Evolutionary conservation across 1,140 invertebrate species (phyloP).

Genomic region (Pachyrhynchus sulphureomaculatus): DNA sequence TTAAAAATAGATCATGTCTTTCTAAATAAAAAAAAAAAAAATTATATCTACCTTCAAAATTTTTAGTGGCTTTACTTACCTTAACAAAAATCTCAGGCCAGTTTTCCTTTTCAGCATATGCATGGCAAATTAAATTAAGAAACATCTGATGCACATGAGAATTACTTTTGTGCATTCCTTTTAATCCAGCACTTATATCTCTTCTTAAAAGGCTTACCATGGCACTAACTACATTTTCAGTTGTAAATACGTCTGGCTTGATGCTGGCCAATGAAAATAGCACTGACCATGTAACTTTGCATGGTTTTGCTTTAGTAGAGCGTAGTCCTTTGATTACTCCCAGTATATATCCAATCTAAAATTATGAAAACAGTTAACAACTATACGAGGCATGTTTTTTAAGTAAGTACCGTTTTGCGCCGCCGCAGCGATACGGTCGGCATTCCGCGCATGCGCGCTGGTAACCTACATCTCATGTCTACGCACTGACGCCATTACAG

Average conservation of each 20-base stretch:
- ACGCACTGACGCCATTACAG: no score
- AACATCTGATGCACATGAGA: conserved; percentile 79
- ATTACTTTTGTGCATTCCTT: conserved; percentile 76
- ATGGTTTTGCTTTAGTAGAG: conserved; percentile 74
- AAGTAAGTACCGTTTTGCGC: no score
- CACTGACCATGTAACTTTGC: conserved; percentile 73
- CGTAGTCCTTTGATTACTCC: conserved; percentile 69
- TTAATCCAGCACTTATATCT: conserved; percentile 68
- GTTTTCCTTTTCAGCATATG: conserved; percentile 72
- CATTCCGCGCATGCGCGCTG: no score
- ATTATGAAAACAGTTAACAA: conserved; percentile 4
- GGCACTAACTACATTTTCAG: conserved; percentile 77
- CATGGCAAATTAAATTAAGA: conserved; percentile 81
- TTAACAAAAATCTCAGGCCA: conserved; percentile 81
- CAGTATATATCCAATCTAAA: conserved; percentile 51
- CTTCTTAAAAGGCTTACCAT: conserved; percentile 81
- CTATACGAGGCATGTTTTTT: no score
- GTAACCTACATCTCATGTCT: no score
- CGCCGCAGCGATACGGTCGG: no score
- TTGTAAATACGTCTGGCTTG: conserved; percentile 74
- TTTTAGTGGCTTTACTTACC: no score
- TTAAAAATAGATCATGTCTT: no score
- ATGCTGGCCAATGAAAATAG: conserved; percentile 82
- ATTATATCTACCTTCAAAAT: no score
- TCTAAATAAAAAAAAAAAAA: no score